Base-by-base conservation (phyloP, 2,113 vertebrate species). In the Cochlearius cochlearius region DNA sequence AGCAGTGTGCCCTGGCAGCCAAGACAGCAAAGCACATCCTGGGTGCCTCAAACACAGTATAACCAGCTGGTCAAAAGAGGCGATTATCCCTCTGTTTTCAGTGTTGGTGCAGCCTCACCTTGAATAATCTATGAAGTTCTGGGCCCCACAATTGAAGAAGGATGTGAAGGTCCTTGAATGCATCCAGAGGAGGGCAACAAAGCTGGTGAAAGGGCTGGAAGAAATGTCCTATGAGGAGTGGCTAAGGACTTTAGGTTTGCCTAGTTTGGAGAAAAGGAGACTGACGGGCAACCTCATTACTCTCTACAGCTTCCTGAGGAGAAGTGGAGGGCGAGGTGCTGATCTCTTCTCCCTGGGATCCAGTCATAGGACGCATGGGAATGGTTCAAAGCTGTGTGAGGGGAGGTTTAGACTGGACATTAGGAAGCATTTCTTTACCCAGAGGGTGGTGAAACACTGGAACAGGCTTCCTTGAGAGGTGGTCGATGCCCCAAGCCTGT, bases 51-150 rank as follows among this genome's bases (percentile, higher is more conserved):
- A 12, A 21, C 19, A 19, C 43, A 22, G 17, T 0, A 50, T 22
- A 12, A 34, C 29, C 43, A 71, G 11, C 23, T 4, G 4, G 53
- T 19, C 32, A 41, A 15, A 15, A 49, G 12, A 52, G 12, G 15
- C 19, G 36, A 29, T 52, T 30, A 15, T 36, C 7, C 30, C 1
- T 1, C 19, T n/a, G 12, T 15, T 20, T 15, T 18, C 20, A 43
- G 30, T 3, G 0, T 9, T 62, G 11, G 12, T 72, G 45, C 1
- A 1, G 32, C 49, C 34, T 74, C 27, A 32, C 27, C 13, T 14
- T 26, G 21, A 38, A 5, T 26, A 23, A 11, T 53, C 23, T 59
- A 22, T 72, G 25, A 9, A 29, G 36, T 36, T 18, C 25, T 43
- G 38, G 19, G 18, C 19, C n/a, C 2, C 2, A 4, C 12, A 14